phyloP scores from a whole-genome alignment of 2,888 invertebrate genomes.

The Limenitis arthemis region DNA sequence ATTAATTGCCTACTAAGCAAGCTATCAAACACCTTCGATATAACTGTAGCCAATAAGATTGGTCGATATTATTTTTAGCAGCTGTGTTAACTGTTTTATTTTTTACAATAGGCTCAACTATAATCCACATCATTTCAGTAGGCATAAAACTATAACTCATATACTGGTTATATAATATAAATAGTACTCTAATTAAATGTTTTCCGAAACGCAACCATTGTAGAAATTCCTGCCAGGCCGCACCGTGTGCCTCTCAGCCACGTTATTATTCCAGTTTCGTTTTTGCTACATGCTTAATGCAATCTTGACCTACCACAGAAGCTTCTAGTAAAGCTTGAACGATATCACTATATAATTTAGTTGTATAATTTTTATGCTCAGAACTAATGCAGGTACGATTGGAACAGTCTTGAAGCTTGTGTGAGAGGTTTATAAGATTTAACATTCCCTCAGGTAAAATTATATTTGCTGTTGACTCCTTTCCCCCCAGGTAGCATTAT shows the following conservation, averaged over 20 bases:
- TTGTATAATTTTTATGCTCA: constrained; percentile 2
- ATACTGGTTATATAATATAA: no score
- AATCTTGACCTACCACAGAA: background rate
- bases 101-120: no score
- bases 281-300: background rate
- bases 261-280: constrained; percentile 11
- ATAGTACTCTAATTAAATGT: background rate
- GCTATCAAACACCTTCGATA: no score
- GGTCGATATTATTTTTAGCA: no score
- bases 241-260: constrained; percentile 6
- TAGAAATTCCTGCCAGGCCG: constrained; percentile 6
- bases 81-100: no score
- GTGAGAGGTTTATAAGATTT: constrained; percentile 5
- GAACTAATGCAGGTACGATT: constrained; percentile 2
- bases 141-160: no score
- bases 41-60: no score
- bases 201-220: constrained; percentile 7
- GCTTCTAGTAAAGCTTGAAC: constrained; percentile 3
- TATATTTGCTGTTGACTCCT: constrained; percentile 6
- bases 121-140: no score
- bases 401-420: constrained; percentile 1
- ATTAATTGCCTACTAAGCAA: no score
- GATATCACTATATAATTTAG: constrained; percentile 4
- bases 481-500: constrained; percentile 6
- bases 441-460: constrained; percentile 11